phyloP scores from a whole-genome alignment of 2,113 vertebrate species.

The Capricornis sumatraensis region DNA sequence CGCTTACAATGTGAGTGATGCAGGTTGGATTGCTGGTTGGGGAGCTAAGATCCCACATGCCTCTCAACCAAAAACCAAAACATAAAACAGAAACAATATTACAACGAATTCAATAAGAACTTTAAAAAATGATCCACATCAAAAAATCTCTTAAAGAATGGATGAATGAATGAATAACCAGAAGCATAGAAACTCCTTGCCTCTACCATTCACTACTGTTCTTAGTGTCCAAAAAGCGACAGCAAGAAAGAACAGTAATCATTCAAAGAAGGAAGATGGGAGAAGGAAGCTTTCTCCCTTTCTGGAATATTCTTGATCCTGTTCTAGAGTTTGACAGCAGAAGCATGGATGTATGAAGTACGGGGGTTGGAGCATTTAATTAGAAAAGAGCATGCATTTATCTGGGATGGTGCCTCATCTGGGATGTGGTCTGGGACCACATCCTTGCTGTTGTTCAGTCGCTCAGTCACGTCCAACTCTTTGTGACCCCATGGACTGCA shows the following conservation, averaged over 20 bases:
- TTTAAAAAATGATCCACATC: not conserved
- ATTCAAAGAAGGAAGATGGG: not conserved
- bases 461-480: not conserved
- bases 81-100: not conserved
- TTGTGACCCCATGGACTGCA: not conserved
- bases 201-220: not conserved
- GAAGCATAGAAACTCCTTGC: not conserved
- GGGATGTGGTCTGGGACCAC: not conserved
- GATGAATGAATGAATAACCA: not conserved
- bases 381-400: not conserved
- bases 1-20: not conserved
- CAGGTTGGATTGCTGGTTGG: not conserved
- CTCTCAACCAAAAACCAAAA: not conserved
- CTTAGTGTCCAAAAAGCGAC: not conserved
- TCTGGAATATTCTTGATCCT: not conserved
- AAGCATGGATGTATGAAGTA: fast-evolving
- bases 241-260: not conserved
- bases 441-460: not conserved
- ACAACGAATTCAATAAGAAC: not conserved
- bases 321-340: not conserved
- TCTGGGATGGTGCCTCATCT: not conserved
- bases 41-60: not conserved
- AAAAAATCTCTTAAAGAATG: not conserved
- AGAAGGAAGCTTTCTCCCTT: not conserved
- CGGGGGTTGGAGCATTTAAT: fast-evolving